phyloP scores from a whole-genome alignment of 2,113 vertebrate genomes.

The Amphilophus citrinellus region DNA sequence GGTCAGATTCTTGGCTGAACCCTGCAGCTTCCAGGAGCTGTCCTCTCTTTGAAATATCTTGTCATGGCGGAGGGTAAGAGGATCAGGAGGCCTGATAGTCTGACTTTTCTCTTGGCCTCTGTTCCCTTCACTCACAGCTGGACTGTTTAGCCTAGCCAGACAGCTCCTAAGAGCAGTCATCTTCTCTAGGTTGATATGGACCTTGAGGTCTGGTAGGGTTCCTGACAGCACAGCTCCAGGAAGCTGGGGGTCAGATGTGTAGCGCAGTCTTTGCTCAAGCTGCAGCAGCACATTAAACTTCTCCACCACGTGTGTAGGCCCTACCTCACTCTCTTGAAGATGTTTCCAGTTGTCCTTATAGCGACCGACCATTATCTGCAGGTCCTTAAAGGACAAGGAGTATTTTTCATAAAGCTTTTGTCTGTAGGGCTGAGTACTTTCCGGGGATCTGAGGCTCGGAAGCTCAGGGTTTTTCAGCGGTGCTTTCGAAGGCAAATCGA shows the following conservation, averaged over 20 bases:
- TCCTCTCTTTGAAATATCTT: conserved; percentile 88
- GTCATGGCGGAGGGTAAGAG: conserved; percentile 84
- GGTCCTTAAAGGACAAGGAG: conserved; percentile 92
- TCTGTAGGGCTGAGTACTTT: conserved; percentile 83
- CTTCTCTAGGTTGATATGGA: conserved; percentile 97
- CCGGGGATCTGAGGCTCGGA: conserved; percentile 64
- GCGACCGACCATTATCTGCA: conserved; percentile 97
- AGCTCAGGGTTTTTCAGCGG: conserved; percentile 67
- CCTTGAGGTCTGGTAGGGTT: conserved; percentile 93
- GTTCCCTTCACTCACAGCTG: conserved; percentile 72
- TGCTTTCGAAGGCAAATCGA: conserved; percentile 66
- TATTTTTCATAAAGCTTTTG: conserved; percentile 95
- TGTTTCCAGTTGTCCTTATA: conserved; percentile 99
- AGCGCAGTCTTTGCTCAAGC: conserved; percentile 92
- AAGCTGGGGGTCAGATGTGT: conserved; percentile 95
- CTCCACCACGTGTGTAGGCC: conserved; percentile 96
- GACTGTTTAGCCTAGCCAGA: conserved; percentile 83
- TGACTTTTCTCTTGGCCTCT: conserved; percentile 31
- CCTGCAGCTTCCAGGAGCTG: conserved; percentile 89
- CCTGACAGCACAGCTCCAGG: conserved; percentile 95
- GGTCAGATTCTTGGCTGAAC: conserved; percentile 91
- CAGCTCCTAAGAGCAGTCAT: conserved; percentile 92
- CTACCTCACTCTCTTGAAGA: conserved; percentile 92
- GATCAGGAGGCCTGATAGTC: conserved; percentile 74
- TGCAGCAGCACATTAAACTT: conserved; percentile 96